phyloP scores from a whole-genome alignment of 1,140 invertebrate species.

The Scylla paramamosain region DNA sequence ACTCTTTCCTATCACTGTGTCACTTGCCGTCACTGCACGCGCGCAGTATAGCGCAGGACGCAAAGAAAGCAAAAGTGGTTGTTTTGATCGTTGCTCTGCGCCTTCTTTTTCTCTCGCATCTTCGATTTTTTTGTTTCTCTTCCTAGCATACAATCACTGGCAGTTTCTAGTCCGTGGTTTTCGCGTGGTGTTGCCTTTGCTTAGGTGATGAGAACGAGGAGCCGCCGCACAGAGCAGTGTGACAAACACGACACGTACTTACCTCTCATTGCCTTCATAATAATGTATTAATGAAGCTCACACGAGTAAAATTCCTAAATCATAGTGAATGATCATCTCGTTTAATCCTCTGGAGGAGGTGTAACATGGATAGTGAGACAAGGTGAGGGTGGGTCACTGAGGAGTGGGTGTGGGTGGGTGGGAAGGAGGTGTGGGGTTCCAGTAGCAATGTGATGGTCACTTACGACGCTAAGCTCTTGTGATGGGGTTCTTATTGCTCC shows the following conservation, averaged over 20 bases:
- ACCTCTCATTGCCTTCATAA: neutral
- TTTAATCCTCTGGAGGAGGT: neutral
- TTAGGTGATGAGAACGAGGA: too few relatives aligned
- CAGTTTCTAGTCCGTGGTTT: too few relatives aligned
- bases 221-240: neutral
- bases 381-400: too few relatives aligned
- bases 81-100: neutral
- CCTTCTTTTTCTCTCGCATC: neutral
- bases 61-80: neutral
- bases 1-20: neutral
- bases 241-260: neutral
- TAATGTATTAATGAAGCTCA: neutral
- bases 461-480: neutral
- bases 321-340: neutral
- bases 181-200: too few relatives aligned
- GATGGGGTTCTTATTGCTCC: neutral
- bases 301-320: neutral
- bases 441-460: slow-evolving; percentile 1
- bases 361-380: neutral
- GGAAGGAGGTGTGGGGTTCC: neutral
- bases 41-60: neutral
- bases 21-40: neutral
- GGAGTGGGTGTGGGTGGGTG: too few relatives aligned
- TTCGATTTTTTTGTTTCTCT: neutral
- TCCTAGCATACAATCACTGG: too few relatives aligned